A percentile compares a stretch with the other conserved stretches of the same genome.
Conservation (phyloP, 2,888 invertebrate genomes). For the Bombylius major region DNA sequence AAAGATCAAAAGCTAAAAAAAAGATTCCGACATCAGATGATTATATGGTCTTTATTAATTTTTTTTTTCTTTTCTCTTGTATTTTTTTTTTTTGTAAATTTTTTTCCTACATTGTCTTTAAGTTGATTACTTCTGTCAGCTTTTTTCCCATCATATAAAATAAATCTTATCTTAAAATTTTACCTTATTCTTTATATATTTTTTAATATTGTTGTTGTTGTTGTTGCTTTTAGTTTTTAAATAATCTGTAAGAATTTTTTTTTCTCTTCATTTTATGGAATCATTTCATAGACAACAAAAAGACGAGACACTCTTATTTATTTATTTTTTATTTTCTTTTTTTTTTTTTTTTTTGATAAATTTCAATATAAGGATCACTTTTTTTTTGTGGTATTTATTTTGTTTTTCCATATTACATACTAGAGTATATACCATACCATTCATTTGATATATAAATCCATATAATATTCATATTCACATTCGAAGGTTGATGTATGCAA, state of each 20-base stretch:
- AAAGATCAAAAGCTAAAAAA: not conserved
- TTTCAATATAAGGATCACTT: not conserved
- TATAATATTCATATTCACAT: no score
- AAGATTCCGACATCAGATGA: not conserved
- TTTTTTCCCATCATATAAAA: not conserved
- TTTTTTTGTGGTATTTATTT: not conserved
- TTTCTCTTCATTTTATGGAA: no score
- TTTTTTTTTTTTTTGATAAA: not conserved
- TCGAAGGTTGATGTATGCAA: no score
- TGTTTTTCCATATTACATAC: no score
- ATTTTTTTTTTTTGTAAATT: no score
- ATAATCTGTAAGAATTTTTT: no score
- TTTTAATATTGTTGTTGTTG: not conserved
- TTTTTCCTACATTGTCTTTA: no score
- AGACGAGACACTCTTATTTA: not conserved
- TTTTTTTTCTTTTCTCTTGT: no score
- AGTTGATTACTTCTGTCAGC: not conserved
- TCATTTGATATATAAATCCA: no score
- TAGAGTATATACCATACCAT: no score
- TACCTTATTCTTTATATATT: not conserved
- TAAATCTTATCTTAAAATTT: not conserved
- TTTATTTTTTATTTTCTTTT: no score
- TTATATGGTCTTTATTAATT: not conserved
- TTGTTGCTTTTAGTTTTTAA: no score
- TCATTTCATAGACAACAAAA: not conserved